Base-by-base conservation (phyloP, 1,140 invertebrate species). In the Heliconius hermathena region DNA sequence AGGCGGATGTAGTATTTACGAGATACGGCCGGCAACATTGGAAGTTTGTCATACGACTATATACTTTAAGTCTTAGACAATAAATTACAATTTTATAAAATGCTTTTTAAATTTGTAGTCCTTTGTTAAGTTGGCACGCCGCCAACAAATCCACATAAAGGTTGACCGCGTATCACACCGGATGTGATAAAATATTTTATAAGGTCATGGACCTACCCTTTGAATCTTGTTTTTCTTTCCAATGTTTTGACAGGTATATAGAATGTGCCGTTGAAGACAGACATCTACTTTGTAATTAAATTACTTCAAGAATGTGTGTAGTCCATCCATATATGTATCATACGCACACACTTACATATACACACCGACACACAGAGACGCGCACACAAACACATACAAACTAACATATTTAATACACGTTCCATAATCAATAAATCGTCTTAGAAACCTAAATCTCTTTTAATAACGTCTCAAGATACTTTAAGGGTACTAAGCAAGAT, bases 71-170 rank as follows among this genome's bases (percentile, higher is more conserved):
- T 38, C 13, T n/a, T 20, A 22, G 2, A 11, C 1, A n/a, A 18
- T 81, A 81, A 57, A 33, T 73, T 70, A 36, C 33, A 71, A 71
- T 74, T 54, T 81, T 71, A 71, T 60, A 38, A n/a, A 72, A 18
- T 8, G 1, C 36, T 41, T 72, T 72, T 26, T 3, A 18, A 66
- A 66, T 29, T 29, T 60, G n/a, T 60, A 60, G 46, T 80, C 46
- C 74, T 71, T 76, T 26, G 80, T 78, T 83, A 82, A 82, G 78
- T 77, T 88, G 88, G 88, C 87, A 82, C 70, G 60, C 78, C 75
- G 88, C 88, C 88, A 89, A 78, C 83, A 84, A 87, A 87, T 85
- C 84, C 84, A 82, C 84, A 84, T 85, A 87, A 85, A 81, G 77
- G 78, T 78, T 29, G 78, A 72, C 80, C 84, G 72, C 76, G 71